Conservation (phyloP, 2,113 vertebrate species). For the Martes martes region DNA sequence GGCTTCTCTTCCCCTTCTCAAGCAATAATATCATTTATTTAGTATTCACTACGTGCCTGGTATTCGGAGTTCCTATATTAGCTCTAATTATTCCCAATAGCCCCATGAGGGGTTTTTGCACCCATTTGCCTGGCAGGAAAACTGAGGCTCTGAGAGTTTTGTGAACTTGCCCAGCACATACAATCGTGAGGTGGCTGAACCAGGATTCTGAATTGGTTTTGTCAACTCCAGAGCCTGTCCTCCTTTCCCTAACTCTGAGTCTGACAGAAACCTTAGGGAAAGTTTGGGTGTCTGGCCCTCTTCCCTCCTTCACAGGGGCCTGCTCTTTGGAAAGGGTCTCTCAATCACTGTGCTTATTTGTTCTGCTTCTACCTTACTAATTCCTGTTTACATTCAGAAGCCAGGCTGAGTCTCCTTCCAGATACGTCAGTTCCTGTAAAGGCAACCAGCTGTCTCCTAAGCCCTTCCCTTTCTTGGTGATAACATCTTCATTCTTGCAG, state of each 20-base stretch:
- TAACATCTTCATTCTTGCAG: slow-evolving; percentile 21
- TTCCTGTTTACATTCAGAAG: slow-evolving; percentile 71
- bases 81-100: not conserved
- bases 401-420: slow-evolving; percentile 36
- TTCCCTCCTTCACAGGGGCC: not conserved
- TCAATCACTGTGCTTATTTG: slow-evolving; percentile 43
- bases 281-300: not conserved
- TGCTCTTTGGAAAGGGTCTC: not conserved
- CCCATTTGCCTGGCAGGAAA: slow-evolving; percentile 8
- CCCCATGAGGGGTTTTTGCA: not conserved
- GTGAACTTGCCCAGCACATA: not conserved
- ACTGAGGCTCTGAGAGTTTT: not conserved
- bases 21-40: not conserved
- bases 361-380: slow-evolving; percentile 45
- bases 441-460: slow-evolving; percentile 54
- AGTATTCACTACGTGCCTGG: not conserved
- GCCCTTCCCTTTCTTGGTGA: not conserved
- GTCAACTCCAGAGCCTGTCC: not conserved
- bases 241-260: not conserved
- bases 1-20: not conserved
- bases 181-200: not conserved
- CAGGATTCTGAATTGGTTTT: not conserved
- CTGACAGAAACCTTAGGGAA: not conserved
- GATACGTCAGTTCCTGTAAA: slow-evolving; percentile 29
- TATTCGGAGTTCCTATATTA: not conserved